Evolutionary conservation across 1,140 invertebrate species (phyloP), one percentile per base, ranked within the genome.

Genomic region (Dolichoris vasculosae): DNA sequence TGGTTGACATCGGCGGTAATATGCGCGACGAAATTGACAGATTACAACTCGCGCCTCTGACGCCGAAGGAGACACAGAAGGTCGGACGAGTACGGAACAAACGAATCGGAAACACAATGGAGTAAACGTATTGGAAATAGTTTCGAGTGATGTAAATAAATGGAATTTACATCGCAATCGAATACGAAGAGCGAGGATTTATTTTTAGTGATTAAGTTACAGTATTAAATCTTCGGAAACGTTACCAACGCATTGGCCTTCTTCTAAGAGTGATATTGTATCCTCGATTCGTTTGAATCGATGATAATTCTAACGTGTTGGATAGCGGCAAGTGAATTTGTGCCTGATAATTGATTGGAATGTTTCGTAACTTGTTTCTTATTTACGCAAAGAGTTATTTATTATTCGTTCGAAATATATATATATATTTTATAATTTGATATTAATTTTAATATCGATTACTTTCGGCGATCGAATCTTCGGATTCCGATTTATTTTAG

Each of bases 21-120:
- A 20, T n/a, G 32, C 48, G 8, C 69, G 38, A 40, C 81, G n/a
- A 82, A 82, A 83, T 75, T 83, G 69, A 83, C 81, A 35, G 48
- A 83, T 63, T n/a, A 48, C 46, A 35, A 23, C 30, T 40, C 26
- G 35, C 55, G 51, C 20, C 35, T 64, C 76, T 59, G 51, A 59
- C 43, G 35, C 23, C 55, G 38, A 38, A 79, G 55, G 77, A 77
- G 48, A 59, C 26, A 64, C 30, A 69, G 1, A 40, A 75, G 9
- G 23, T 48, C 73, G 20, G 32, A 23, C 15, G 20, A 0, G 48
- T 1, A 15, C 20, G 48, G 7, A 35, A 73, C 3, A 73, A 43
- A 43, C 23, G 26, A 43, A 73, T 43, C 38, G 69, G 20, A 40
- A 43, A 73, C 38, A 73, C 38, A 43, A 73, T 43, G 40, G 6